phyloP scores from a whole-genome alignment of 2,888 invertebrate genomes.

The Nomada fucata region DNA sequence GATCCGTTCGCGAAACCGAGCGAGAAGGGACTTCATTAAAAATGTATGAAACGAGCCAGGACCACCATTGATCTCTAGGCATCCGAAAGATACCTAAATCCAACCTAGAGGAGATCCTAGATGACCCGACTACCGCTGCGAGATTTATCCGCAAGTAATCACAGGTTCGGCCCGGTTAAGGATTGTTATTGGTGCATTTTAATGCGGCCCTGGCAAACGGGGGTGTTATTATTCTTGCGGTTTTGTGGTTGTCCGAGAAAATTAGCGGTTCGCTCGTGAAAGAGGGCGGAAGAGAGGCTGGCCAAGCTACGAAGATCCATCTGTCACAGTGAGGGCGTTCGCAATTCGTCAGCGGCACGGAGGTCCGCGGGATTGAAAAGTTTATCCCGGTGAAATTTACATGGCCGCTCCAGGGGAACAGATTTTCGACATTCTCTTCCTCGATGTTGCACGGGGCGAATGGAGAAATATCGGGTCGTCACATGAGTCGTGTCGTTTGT shows the following conservation, averaged over 20 bases:
- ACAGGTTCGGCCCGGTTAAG: conserved; percentile 73
- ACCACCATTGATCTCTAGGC: background rate
- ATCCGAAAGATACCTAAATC: conserved; percentile 6
- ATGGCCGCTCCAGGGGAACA: conserved; percentile 35
- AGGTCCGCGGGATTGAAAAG: conserved; percentile 67
- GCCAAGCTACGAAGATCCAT: conserved; percentile 70
- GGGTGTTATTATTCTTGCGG: conserved; percentile 80
- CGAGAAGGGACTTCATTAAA: conserved; percentile 58
- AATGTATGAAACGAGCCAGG: conserved; percentile 62
- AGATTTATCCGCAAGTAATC: conserved; percentile 80
- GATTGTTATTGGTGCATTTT: conserved; percentile 81
- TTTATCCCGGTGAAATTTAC: conserved; percentile 64
- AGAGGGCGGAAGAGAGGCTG: conserved; percentile 60
- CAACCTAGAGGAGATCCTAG: conserved; percentile 49
- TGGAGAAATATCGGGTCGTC: background rate
- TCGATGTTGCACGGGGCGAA: background rate
- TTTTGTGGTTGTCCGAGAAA: conserved; percentile 81
- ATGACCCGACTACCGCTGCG: conserved; percentile 75
- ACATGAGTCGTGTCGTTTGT: no score
- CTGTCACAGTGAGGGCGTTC: conserved; percentile 76
- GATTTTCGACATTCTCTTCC: conserved; percentile 39
- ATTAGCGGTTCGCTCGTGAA: conserved; percentile 75
- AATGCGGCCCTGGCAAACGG: conserved; percentile 72
- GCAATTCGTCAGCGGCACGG: conserved; percentile 71
- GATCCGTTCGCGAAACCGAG: conserved; percentile 18